phyloP scores from a whole-genome alignment of 2,113 vertebrate species.

The Arothron firmamentum region DNA sequence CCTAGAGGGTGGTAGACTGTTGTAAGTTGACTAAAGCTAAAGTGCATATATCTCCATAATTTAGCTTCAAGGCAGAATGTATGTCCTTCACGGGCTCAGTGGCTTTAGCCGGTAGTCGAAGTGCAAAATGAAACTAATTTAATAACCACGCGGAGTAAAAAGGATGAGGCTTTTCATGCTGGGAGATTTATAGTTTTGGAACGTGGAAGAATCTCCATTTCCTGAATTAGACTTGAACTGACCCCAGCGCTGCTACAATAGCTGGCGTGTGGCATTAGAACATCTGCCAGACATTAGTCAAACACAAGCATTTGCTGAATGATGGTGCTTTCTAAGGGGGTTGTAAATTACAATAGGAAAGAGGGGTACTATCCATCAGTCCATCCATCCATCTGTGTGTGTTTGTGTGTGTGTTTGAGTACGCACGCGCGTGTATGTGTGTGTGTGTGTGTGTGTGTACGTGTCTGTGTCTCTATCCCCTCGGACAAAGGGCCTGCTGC shows the following conservation, averaged over 20 bases:
- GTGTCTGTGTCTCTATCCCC: conserved; percentile 45
- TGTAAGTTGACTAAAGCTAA: conserved; percentile 2
- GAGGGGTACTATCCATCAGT: conserved; percentile 63
- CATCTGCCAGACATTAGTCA: conserved; percentile 74
- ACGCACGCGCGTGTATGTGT: conserved; percentile 7
- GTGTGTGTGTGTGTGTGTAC: conserved; percentile 30
- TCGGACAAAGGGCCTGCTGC: conserved; percentile 72
- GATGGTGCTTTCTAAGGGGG: conserved; percentile 61
- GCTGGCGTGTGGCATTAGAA: conserved; percentile 58
- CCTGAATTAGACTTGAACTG: conserved; percentile 58
- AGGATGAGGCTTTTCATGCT: conserved; percentile 53
- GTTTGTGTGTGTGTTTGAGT: conserved; percentile 40
- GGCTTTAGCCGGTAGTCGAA: conserved; percentile 41
- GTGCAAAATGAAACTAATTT: conserved; percentile 67
- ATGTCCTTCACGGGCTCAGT: conserved; percentile 12
- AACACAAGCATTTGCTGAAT: conserved; percentile 52
- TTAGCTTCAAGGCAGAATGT: neutral
- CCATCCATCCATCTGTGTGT: conserved; percentile 59
- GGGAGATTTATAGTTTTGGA: conserved; percentile 54
- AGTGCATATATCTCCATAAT: conserved; percentile 6
- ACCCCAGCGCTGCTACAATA: conserved; percentile 56
- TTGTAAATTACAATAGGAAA: conserved; percentile 63
- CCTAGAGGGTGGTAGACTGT: neutral
- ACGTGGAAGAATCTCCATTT: conserved; percentile 63
- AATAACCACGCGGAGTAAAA: conserved; percentile 49